These are phyloP conservation scores for Adineta ricciae DNA, from an alignment of 2,888 invertebrate species.

Conservation along the genomic window DNA sequence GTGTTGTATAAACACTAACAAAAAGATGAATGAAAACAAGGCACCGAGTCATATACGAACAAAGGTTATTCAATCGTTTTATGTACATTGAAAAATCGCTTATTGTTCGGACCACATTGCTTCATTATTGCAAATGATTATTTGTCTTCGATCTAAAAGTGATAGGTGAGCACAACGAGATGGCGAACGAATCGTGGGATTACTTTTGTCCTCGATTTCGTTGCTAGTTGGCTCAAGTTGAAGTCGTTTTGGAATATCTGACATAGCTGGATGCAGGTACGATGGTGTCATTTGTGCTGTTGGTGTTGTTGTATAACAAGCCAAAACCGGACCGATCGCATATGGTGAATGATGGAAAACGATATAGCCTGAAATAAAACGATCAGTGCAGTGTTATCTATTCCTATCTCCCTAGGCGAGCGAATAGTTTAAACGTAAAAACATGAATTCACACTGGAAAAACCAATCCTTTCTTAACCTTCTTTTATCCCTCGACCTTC, in stretches of 20 bases:
- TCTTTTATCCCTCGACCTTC: not conserved
- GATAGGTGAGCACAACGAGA: not conserved
- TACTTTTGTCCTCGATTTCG: not conserved
- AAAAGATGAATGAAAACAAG: not conserved
- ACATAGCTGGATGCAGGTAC: not conserved
- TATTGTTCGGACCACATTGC: not conserved
- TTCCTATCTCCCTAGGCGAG: not conserved
- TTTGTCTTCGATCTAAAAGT: not conserved
- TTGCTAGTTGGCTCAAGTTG: not conserved
- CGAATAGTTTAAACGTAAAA: not conserved
- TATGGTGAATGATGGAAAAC: not conserved
- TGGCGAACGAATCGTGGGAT: not conserved
- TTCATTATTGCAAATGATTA: not conserved
- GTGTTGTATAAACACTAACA: not conserved
- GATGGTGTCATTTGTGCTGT: not conserved
- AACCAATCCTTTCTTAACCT: not conserved
- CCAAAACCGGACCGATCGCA: not conserved
- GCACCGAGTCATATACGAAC: not conserved
- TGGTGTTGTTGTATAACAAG: not conserved
- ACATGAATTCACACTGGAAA: not conserved
- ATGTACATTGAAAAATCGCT: not conserved
- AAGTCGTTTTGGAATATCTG: not conserved
- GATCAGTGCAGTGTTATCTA: not conserved
- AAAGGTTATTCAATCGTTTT: not conserved
- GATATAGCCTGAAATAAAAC: not conserved